Base-by-base conservation (phyloP, 2,888 invertebrate genomes). In the Drosophila algonquin region DNA sequence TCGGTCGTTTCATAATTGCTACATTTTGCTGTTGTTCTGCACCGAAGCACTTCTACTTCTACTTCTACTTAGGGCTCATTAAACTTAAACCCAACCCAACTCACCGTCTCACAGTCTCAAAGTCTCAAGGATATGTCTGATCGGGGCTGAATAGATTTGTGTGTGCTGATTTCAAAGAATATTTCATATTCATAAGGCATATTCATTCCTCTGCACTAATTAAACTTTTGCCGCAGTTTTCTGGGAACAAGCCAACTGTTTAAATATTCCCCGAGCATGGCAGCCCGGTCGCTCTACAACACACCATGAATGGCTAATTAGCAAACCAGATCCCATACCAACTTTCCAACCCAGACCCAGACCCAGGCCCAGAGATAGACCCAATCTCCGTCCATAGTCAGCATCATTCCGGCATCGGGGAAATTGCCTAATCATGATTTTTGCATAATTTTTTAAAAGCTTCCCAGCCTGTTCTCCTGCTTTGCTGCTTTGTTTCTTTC, bases 361-460 rank as follows among this genome's bases (percentile, higher is more conserved):
- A 4, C 16, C 50, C 35, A 48, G 12, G 40, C 27, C 59, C 24
- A n/a, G 7, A 51, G 44, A 16, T n/a, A 30, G 12, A n/a, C 8
- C 21, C 32, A 16, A 14, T 32, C 27, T 58, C 50, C 30, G 60
- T 30, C 53, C 32, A 35, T 32, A 27, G 12, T 12, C 4, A 10
- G 16, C 24, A 8, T 9, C 14, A 10, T 45, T 57, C 14, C 16
- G 40, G 52, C 53, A 68, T 63, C 61, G 77, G 59, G 73, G 57
- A 80, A 83, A 86, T 51, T 74, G 89, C 78, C 68, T 76, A 71
- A 83, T 83, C 89, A 88, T 88, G 74, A 77, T 80, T 87, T 86
- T 77, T 76, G 80, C 74, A 88, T 83, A 80, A 77, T 78, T 82
- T 80, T 71, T 32, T 70, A 77, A 76, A 83, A 67, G 67, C 67